Evolutionary conservation across 2,797 vertebrate genomes (phyloP).

Genomic region (Mycteria americana): DNA sequence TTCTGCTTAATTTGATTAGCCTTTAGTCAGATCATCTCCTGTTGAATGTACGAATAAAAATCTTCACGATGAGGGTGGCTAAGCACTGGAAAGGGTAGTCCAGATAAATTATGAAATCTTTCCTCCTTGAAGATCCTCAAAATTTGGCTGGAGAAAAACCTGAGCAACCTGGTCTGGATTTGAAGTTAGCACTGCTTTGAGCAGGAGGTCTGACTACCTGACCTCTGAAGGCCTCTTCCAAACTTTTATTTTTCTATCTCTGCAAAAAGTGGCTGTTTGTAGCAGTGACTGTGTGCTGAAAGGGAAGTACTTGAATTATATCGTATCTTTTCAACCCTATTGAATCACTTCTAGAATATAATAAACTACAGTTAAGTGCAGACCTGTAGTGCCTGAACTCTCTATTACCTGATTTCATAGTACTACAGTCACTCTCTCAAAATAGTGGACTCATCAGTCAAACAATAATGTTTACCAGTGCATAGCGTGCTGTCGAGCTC

Average conservation of each 20-base stretch:
- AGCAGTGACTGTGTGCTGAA: background rate
- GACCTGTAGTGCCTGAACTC: conserved; percentile 54
- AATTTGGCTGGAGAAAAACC: background rate
- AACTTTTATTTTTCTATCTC: background rate
- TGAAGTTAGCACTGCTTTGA: background rate
- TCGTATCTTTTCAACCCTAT: background rate
- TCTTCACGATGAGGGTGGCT: background rate
- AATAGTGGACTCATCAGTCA: conserved; percentile 66
- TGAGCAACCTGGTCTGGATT: background rate
- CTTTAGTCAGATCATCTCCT: background rate
- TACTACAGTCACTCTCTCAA: conserved; percentile 40
- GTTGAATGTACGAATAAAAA: background rate
- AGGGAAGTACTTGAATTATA: conserved; percentile 47
- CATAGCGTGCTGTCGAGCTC: conserved; percentile 25
- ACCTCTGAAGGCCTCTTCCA: background rate
- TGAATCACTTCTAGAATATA: conserved; percentile 57
- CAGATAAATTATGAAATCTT: background rate
- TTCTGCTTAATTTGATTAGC: background rate
- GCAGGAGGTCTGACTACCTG: background rate
- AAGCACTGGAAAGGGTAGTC: background rate
- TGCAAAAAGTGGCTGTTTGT: background rate
- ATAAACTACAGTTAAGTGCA: conserved; percentile 61
- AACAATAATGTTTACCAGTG: conserved; percentile 62
- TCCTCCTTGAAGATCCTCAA: background rate
- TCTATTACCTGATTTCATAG: conserved; percentile 68